A percentile compares a stretch with the other conserved stretches of the same genome.
Conservation (phyloP, 2,113 vertebrate species). For the Trichechus manatus region DNA sequence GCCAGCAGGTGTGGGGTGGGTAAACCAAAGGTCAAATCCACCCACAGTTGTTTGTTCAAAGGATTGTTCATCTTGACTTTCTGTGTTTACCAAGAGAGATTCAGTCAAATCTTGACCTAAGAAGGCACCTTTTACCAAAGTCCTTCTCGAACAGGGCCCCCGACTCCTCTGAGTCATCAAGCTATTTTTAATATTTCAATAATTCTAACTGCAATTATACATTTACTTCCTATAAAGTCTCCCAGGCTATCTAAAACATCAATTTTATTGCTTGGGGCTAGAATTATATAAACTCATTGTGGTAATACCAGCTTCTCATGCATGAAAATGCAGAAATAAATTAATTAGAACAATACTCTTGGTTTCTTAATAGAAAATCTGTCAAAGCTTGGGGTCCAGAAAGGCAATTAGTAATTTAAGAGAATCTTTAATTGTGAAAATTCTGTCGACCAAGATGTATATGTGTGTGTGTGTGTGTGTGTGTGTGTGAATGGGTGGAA, state of each 20-base stretch:
- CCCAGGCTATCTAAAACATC: constrained; percentile 10
- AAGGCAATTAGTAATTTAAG: constrained; percentile 13
- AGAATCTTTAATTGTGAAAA: neutral
- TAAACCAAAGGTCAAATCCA: neutral
- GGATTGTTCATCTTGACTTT: neutral
- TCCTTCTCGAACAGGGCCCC: neutral
- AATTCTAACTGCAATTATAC: constrained; percentile 56
- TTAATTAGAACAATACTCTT: constrained; percentile 54
- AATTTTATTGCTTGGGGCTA: constrained; percentile 46
- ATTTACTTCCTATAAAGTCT: constrained; percentile 25
- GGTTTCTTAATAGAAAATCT: constrained; percentile 39
- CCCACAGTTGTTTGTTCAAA: fast-evolving
- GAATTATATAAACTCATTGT: constrained; percentile 64
- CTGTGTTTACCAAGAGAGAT: neutral
- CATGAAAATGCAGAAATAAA: constrained; percentile 54
- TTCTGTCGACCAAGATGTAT: neutral
- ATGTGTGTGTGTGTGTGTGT: neutral
- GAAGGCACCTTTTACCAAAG: neutral
- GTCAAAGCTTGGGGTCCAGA: constrained; percentile 29
- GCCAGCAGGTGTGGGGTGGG: too few relatives aligned
- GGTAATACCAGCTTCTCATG: constrained; percentile 45
- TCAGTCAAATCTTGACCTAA: neutral
- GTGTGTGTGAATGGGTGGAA: neutral
- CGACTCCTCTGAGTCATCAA: neutral
- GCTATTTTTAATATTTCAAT: constrained; percentile 57